A percentile compares a stretch with the other conserved stretches of the same genome.
Evolutionary conservation across 2,888 invertebrate genomes (phyloP).

Genomic region (Ophioninae sp.): DNA sequence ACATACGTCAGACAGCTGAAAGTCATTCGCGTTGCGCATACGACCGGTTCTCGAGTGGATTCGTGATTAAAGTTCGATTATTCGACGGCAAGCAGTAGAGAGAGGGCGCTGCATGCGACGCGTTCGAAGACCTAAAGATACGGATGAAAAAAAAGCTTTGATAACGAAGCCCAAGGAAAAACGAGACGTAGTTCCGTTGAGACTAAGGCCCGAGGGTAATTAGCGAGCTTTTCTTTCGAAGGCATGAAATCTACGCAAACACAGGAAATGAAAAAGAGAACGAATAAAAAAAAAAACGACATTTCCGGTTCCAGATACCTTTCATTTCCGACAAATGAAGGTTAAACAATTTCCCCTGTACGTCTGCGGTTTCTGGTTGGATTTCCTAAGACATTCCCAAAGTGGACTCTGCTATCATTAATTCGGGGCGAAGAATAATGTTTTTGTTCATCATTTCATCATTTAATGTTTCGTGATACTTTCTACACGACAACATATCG

Average conservation of each 20-base stretch:
- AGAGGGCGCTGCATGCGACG: constrained; percentile 20
- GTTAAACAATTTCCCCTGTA: background rate
- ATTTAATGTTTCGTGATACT: background rate
- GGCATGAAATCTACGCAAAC: background rate
- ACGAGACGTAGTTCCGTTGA: constrained; percentile 10
- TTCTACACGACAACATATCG: constrained; percentile 14
- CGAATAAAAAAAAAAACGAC: background rate
- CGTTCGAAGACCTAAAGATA: constrained; percentile 36
- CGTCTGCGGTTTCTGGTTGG: background rate
- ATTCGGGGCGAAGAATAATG: background rate
- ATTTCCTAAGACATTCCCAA: constrained; percentile 21
- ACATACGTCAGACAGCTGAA: background rate
- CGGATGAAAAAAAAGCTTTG: constrained; percentile 20
- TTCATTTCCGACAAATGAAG: background rate
- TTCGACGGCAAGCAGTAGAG: constrained; percentile 26
- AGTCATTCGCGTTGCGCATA: constrained; percentile 3
- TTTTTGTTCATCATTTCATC: background rate
- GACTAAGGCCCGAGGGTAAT: constrained; percentile 13
- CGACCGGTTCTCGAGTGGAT: constrained; percentile 25
- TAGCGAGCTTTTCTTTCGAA: background rate
- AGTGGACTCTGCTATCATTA: no score
- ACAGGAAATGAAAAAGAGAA: background rate
- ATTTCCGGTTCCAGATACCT: background rate
- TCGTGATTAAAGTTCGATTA: constrained; percentile 54
- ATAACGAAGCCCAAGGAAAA: constrained; percentile 24